A percentile compares a stretch with the other conserved stretches of the same genome.
Conservation (phyloP, 2,113 vertebrate genomes). For the Heteronetta atricapilla region DNA sequence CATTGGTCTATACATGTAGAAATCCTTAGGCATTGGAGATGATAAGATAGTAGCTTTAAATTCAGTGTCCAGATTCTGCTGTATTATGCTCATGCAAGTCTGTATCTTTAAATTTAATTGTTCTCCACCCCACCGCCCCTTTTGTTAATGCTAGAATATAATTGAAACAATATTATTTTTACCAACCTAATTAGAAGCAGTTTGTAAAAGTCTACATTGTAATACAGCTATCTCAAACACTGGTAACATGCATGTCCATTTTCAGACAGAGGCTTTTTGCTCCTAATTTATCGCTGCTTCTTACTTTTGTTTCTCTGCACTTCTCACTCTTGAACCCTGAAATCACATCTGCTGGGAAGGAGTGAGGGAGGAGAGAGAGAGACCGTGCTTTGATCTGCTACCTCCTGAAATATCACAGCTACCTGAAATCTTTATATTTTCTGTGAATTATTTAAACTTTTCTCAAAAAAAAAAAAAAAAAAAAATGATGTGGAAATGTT, state of each 20-base stretch:
- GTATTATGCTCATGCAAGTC: background rate
- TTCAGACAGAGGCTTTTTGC: background rate
- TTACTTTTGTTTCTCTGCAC: background rate
- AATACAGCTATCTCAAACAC: background rate
- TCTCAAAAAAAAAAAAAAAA: background rate
- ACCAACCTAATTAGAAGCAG: background rate
- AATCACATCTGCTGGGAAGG: background rate
- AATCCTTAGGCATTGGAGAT: background rate
- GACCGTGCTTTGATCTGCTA: conserved; percentile 21
- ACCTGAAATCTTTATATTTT: conserved; percentile 17
- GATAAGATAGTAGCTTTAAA: conserved; percentile 8
- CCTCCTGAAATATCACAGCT: conserved; percentile 34
- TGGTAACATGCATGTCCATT: background rate
- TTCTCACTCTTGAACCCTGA: background rate
- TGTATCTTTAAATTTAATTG: background rate
- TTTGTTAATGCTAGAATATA: background rate
- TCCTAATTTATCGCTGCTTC: background rate
- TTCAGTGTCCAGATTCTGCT: background rate
- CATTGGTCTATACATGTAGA: background rate
- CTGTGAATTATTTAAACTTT: conserved; percentile 45
- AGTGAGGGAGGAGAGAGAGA: background rate
- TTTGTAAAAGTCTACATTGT: background rate
- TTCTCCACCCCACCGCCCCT: background rate
- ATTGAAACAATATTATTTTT: background rate
- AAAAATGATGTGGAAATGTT: conserved; percentile 51